Percentiles rank a stretch among this genome's conserved stretches.
phyloP scores from a whole-genome alignment of 2,888 invertebrate genomes.

The Chalcosyrphus nemorum region DNA sequence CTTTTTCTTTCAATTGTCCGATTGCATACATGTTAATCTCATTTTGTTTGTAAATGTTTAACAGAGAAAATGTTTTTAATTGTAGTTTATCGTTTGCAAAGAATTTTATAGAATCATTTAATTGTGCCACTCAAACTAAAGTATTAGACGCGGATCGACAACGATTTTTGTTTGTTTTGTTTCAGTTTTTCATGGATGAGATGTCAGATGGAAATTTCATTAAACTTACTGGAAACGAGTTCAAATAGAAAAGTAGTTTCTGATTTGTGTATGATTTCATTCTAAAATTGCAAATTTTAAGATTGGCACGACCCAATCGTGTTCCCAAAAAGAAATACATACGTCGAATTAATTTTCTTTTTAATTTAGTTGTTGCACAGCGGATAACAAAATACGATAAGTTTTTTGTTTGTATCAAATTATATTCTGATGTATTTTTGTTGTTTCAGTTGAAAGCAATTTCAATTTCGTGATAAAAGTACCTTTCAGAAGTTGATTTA shows the following conservation, averaged over 20 bases:
- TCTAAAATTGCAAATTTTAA: not conserved
- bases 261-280: not conserved
- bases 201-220: not conserved
- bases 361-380: not conserved
- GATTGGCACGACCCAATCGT: not conserved
- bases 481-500: no score
- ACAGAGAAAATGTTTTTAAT: not conserved
- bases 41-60: slow-evolving; percentile 1
- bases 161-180: not conserved
- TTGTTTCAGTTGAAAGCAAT: not conserved
- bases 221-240: not conserved
- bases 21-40: not conserved
- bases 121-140: not conserved
- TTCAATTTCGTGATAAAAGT: not conserved
- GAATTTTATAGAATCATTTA: not conserved
- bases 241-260: not conserved
- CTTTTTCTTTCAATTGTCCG: not conserved
- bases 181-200: not conserved
- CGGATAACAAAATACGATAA: not conserved
- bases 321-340: not conserved
- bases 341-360: not conserved
- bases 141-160: not conserved
- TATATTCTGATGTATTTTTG: not conserved
- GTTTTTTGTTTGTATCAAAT: not conserved
- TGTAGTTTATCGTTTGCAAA: not conserved